Percentiles rank a stretch among this genome's conserved stretches.
These are phyloP conservation scores for Ovis canadensis DNA, from an alignment of 2,113 vertebrate species.

Conservation along the genomic window DNA sequence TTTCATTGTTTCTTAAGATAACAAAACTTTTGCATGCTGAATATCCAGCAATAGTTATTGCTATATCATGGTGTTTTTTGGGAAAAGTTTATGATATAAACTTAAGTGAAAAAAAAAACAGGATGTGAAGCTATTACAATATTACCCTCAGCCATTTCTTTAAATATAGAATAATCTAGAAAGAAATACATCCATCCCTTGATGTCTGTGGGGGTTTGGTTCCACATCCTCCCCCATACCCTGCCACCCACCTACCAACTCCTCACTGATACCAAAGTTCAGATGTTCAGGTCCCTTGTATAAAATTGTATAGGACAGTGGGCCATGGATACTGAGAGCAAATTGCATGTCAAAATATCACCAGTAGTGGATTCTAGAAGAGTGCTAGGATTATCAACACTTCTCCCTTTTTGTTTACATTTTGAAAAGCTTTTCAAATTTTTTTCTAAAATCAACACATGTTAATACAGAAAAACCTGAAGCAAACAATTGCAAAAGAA, in stretches of 20 bases:
- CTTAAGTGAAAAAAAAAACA: background rate
- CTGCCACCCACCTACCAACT: too few relatives aligned
- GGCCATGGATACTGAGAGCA: background rate
- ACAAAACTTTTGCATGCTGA: background rate
- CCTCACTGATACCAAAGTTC: background rate
- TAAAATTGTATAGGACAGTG: background rate
- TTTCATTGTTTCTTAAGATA: background rate
- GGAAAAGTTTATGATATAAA: background rate
- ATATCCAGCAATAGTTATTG: background rate
- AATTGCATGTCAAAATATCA: background rate
- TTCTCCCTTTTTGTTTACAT: background rate
- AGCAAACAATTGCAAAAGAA: background rate
- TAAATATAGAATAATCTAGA: background rate
- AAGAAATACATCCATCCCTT: background rate
- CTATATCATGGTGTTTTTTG: background rate
- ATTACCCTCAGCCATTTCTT: background rate
- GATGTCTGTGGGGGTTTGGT: background rate
- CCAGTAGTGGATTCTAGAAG: background rate
- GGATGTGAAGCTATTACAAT: background rate
- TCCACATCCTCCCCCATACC: background rate
- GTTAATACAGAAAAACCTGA: background rate
- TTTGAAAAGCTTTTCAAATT: background rate
- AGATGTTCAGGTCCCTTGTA: background rate
- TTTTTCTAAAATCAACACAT: background rate
- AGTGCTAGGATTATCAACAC: background rate